Evolutionary conservation across 1,140 invertebrate species (phyloP).

Genomic region (Coptotermes formosanus): DNA sequence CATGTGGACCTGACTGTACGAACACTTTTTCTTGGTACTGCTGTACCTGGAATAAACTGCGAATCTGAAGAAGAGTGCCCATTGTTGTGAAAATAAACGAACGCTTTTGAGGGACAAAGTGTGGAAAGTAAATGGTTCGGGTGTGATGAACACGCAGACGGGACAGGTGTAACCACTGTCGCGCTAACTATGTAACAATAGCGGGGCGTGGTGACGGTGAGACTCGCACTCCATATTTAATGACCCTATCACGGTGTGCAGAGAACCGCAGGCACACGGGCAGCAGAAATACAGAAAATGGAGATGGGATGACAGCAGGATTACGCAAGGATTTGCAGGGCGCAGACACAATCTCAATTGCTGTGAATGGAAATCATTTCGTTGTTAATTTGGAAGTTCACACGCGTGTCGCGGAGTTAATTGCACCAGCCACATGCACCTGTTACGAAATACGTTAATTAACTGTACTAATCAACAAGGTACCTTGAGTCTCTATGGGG

Average conservation of each 20-base stretch:
- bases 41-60: not conserved
- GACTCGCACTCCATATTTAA: constrained; percentile 25
- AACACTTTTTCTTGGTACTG: not conserved
- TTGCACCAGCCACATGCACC: not conserved
- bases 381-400: not conserved
- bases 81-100: not conserved
- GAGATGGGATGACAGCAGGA: not conserved
- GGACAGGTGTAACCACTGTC: constrained; percentile 15
- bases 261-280: not conserved
- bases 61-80: not conserved
- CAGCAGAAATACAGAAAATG: not conserved
- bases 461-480: too few species aligned
- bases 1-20: too few species aligned
- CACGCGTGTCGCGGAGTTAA: not conserved
- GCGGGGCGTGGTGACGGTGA: not conserved
- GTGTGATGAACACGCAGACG: not conserved
- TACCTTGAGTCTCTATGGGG: too few species aligned
- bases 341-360: not conserved
- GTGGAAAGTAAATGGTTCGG: not conserved
- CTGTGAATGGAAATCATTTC: not conserved
- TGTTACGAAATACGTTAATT: not conserved
- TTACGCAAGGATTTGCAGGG: not conserved
- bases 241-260: not conserved
- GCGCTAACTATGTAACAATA: not conserved
- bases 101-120: not conserved